These are phyloP conservation scores for Holotrichia oblita DNA, from an alignment of 1,140 invertebrate genomes.

Conservation along the genomic window DNA sequence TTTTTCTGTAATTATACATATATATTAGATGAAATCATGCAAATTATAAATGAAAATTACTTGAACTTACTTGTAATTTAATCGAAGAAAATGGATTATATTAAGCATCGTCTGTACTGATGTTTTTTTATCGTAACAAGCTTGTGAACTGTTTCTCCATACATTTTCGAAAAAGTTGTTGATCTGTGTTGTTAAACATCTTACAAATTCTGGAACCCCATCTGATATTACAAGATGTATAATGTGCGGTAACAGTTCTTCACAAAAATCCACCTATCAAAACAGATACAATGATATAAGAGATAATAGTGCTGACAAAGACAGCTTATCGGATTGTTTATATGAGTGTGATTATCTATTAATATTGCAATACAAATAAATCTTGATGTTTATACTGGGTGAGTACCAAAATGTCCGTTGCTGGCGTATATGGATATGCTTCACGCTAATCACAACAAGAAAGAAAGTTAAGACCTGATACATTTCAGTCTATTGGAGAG, in stretches of 20 bases:
- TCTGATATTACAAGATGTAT: conserved; percentile 65
- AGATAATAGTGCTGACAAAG: too few relatives aligned
- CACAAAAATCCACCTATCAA: conserved; percentile 66
- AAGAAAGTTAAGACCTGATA: too few relatives aligned
- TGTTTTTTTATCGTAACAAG: conserved; percentile 53
- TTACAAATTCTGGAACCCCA: conserved; percentile 53
- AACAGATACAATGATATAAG: conserved; percentile 29
- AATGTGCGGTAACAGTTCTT: conserved; percentile 69
- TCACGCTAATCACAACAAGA: too few relatives aligned
- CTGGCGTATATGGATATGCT: too few relatives aligned
- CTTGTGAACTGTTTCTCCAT: conserved; percentile 54
- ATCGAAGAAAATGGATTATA: conserved; percentile 68
- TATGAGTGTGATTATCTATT: too few relatives aligned
- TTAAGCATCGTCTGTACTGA: conserved; percentile 69
- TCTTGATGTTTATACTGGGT: too few relatives aligned
- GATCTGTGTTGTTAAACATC: conserved; percentile 61
- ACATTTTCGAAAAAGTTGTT: conserved; percentile 65
- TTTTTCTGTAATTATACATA: not conserved
- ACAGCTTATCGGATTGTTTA: too few relatives aligned
- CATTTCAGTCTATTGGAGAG: too few relatives aligned
- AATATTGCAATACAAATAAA: not conserved
- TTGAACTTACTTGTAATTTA: conserved; percentile 55
- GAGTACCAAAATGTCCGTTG: too few relatives aligned
- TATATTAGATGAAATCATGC: not conserved
- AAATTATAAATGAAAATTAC: not conserved